Evolutionary conservation across 2,797 vertebrate species (phyloP), one percentile per base, ranked within the genome.

Genomic region (Sebastes oblongus): DNA sequence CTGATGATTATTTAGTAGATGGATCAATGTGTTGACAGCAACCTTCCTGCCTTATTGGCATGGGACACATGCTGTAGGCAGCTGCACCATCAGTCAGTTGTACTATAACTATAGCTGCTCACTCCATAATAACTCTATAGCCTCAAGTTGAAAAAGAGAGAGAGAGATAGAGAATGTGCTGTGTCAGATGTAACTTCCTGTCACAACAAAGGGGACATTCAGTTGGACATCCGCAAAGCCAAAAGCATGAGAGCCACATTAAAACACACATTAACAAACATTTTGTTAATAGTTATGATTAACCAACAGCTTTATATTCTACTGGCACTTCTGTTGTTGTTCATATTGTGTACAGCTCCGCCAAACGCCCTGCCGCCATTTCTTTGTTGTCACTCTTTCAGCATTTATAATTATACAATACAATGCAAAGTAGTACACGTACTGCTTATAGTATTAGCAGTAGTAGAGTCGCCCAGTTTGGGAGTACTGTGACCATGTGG

Each of bases 131-230:
- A 32, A 13, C 59, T 16, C 50, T 12, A 2, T 25, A 65, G 42
- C 24, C 39, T 32, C n/a, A 25, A 66, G 68, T 39, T 34, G 25
- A 52, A 30, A 39, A n/a, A 9, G 4, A 65, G 36, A 61, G 22
- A 65, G 27, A 9, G 22, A 65, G 36, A 61, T 22, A 50, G 29
- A 66, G 66, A 77, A 72, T 56, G 39, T 69, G 61, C 76, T 62
- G 72, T n/a, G 77, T 20, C 62, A 32, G 75, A 64, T 81, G 34
- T 20, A 13, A 78, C 83, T 75, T 86, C 81, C 84, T 86, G 76
- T 79, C 32, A 22, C 65, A 55, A 80, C 85, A 87, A 79, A 75
- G 34, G 25, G 30, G 25, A 5, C 70, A 62, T 83, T 70, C 67
- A 78, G 70, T 10, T 6, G 3, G 22, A 22, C 39, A 66, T 69